These are phyloP conservation scores for Varroa destructor DNA, from an alignment of 1,140 invertebrate genomes.

Conservation along the genomic window DNA sequence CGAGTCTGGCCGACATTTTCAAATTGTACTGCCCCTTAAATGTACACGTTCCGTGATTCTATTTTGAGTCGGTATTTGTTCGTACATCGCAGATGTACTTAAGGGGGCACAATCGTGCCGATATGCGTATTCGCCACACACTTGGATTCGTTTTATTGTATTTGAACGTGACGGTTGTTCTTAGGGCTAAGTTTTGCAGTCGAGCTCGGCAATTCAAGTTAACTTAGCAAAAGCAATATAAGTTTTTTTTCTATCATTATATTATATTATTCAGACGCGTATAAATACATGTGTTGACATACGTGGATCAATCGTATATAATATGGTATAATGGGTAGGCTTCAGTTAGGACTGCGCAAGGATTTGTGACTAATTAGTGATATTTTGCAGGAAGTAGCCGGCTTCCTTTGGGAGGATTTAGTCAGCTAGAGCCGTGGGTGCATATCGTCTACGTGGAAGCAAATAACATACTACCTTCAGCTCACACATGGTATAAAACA, in stretches of 20 bases:
- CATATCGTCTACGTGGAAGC: slow-evolving; percentile 24
- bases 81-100: too few relatives aligned
- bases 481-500: slow-evolving; percentile 3
- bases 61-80: too few relatives aligned
- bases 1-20: too few relatives aligned
- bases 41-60: too few relatives aligned
- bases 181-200: too few relatives aligned
- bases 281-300: slow-evolving; percentile 4
- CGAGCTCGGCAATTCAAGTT: too few relatives aligned
- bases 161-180: too few relatives aligned
- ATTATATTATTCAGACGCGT: neutral
- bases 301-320: neutral
- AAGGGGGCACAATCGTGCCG: too few relatives aligned
- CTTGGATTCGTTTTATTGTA: too few relatives aligned
- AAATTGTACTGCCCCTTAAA: too few relatives aligned
- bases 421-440: slow-evolving; percentile 17
- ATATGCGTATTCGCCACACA: too few relatives aligned
- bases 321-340: neutral
- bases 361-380: neutral
- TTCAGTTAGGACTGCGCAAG: too few relatives aligned
- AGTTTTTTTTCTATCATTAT: neutral
- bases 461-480: neutral
- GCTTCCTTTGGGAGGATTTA: slow-evolving; percentile 6
- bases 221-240: neutral
- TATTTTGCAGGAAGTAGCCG: slow-evolving; percentile 14